Base-by-base conservation (phyloP, 2,797 vertebrate species). In the Euthynnus affinis region DNA sequence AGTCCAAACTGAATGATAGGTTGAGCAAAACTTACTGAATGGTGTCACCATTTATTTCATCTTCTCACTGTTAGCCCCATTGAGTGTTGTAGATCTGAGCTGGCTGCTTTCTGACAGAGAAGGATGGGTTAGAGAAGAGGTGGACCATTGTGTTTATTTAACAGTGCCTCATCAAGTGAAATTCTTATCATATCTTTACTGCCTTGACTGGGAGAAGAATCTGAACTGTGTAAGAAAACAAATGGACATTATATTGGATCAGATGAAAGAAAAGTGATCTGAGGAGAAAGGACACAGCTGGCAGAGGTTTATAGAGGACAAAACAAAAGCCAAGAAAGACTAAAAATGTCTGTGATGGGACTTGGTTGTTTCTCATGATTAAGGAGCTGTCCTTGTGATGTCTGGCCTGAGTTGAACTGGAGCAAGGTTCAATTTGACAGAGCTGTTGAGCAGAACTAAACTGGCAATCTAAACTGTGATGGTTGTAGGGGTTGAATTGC, bases 291-390 rank as follows among this genome's bases (percentile, higher is more conserved):
- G 51, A 61, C 34, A 55, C 12, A 61, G 58, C 49, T 60, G 58
- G 53, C 20, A 29, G 29, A 64, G 23, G 27, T 70, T 83, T 61
- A 6, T 32, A 15, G 34, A 18, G 40, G 12, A 25, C 49, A 17
- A 72, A 68, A 81, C 34, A 66, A 80, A 53, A 46, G 65, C 22
- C 22, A 66, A 10, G 22, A 60, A 63, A 66, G 49, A 60, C 63
- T 62, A 44, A 63, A 70, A 23, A 2, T 64, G 18, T 53, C 44
- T 52, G 23, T 52, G 68, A 42, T 58, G 48, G 37, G 51, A 17
- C 42, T 53, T 60, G 68, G 64, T 46, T 83, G 71, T 80, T 84
- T 71, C 62, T 76, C 34, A 73, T 78, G 51, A 82, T 81, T 48
- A 68, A 71, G 46, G 20, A 49, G 46, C 62, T 71, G 48, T 10